Base-by-base conservation (phyloP, 2,113 vertebrate species). In the Microcebus murinus region DNA sequence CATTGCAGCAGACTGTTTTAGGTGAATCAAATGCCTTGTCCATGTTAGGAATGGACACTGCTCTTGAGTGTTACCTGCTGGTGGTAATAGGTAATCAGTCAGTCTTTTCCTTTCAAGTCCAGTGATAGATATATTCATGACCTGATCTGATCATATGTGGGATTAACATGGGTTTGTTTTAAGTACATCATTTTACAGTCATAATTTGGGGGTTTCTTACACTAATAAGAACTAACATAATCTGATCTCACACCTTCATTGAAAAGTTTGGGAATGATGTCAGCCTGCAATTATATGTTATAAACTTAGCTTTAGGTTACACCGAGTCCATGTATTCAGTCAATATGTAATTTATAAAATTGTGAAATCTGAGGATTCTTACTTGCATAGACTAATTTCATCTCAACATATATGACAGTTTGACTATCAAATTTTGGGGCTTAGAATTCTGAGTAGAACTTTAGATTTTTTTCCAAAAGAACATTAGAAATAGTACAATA, bases 381-480 rank as follows among this genome's bases (percentile, higher is more conserved):
- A 68, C 86, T 86, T 52, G n/a, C 31, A 42, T 83, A 4, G 34
- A 27, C 39, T 36, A 52, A 42, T 93, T 96, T 82, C 59, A 61
- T 94, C 31, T 81, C n/a, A 76, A 90, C 14, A 5, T 70, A 18
- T 55, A 29, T 57, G 25, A 31, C 39, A n/a, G 6, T 52, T 65
- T 94, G 61, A 77, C 15, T 82, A 21, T 89, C 14, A 87, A 81
- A 25, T 50, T 61, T n/a, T 86, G 25, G 25, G n/a, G 7, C 39
- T 82, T 91, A 85, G 63, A 71, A 31, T 96, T 96, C 70, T 90
- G 57, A 97, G 70, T 31, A 83, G 77, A 96, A 67, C n/a, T 92
- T 89, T 79, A 95, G 65, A 65, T 95, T 89, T 83, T 42, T 87
- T 87, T 83, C 68, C 70, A 42, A 55, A 91, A 68, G 71, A 63